Conservation (phyloP, 1,140 invertebrate species). For the Drosophila truncata region DNA sequence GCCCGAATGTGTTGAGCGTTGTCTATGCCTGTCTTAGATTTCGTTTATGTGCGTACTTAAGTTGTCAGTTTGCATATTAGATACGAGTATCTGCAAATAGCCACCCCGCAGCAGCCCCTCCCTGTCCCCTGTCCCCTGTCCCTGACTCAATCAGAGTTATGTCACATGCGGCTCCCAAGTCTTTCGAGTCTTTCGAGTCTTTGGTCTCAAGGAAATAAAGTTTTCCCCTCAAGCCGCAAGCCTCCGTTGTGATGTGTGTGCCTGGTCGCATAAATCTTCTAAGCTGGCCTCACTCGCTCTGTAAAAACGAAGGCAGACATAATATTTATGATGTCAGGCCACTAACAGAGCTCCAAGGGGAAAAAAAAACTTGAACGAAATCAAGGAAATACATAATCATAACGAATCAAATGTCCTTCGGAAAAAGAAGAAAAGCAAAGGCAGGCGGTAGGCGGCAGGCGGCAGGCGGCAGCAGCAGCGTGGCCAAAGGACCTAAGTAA, state of each 20-base stretch:
- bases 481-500: conserved; percentile 21
- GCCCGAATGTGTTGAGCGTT: conserved; percentile 45
- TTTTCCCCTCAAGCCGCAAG: conserved; percentile 30
- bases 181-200: conserved; percentile 15
- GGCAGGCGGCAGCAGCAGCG: too few species aligned
- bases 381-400: conserved; percentile 62
- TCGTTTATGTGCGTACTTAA: conserved; percentile 74
- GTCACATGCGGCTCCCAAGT: conserved; percentile 53
- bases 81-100: conserved; percentile 51
- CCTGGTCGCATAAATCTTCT: conserved; percentile 64
- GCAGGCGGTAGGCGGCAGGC: not conserved
- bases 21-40: conserved; percentile 65
- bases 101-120: not conserved
- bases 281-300: conserved; percentile 31
- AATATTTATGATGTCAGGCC: conserved; percentile 72
- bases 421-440: conserved; percentile 18
- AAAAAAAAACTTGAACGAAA: conserved; percentile 34
- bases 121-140: not conserved
- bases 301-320: conserved; percentile 62
- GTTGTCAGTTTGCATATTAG: conserved; percentile 79
- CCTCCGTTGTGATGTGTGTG: conserved; percentile 3
- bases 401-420: conserved; percentile 65
- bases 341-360: conserved; percentile 35
- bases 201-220: conserved; percentile 51
- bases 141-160: conserved; percentile 74